Base-by-base conservation (phyloP, 2,888 invertebrate species). In the Phoronis australis region DNA sequence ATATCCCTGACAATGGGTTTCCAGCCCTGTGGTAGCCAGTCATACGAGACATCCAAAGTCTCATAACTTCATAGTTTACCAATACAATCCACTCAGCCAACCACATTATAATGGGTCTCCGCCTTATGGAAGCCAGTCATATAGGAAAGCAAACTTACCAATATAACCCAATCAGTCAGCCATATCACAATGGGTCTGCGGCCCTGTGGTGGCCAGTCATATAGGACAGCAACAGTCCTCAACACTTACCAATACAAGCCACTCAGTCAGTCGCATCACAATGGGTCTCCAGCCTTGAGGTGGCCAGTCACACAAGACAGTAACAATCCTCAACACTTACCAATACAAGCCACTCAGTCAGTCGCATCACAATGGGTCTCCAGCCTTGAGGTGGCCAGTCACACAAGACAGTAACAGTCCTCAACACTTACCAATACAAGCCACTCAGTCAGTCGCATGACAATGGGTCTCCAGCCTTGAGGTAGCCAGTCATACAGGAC, bases 351-450 rank as follows among this genome's bases (percentile, higher is more conserved):
- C 78, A 77, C 50, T 77, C 73, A 43, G 64, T 67, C 37, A 78
- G 59, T 51, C 73, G 73, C 45, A 61, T 61, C 12, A 73, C 60
- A 31, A 80, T 74, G 40, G 71, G 87, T 0, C 85, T 83, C 47
- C 90, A 84, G 0, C 95, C 96, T 65, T 89, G 88, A 0, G 94
- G 92, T 60, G 93, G 80, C 87, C 95, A 90, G 57, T 88, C 87
- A 45, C 87, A 83, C 21, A 91, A 83, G 38, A 95, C 81, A 6
- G 88, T 86, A 21, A 87, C 81, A 18, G 88, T 88, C 31, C 94
- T 84, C 0, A 90, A 87, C 1, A 62, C 74, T 63, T 60, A 79
- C 79, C 68, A 78, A 62, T 20, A 74, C 42, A 5, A 68, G 65
- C 78, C 78, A 77, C 50, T 77, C 73, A 43, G 64, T 67, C 37